Percentiles rank a stretch among this genome's conserved stretches.
phyloP scores from a whole-genome alignment of 2,888 invertebrate genomes.

The Hypsopygia costalis region DNA sequence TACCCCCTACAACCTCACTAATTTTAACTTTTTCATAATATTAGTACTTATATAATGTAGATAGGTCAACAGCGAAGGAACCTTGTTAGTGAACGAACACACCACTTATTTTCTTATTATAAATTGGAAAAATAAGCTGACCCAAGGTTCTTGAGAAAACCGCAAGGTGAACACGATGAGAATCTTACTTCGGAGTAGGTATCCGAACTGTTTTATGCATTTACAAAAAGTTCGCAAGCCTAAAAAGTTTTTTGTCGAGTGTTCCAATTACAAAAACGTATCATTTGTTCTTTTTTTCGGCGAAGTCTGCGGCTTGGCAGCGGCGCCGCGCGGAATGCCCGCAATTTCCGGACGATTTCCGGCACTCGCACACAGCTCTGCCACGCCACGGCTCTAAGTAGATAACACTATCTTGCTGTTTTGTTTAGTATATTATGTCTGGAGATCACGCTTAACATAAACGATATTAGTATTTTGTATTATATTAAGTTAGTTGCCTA shows the following conservation, averaged over 20 bases:
- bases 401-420: slow-evolving; percentile 37
- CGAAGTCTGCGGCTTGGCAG: slow-evolving; percentile 51
- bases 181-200: slow-evolving; percentile 8
- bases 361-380: slow-evolving; percentile 55
- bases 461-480: slow-evolving; percentile 1
- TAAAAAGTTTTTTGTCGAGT: slow-evolving; percentile 19
- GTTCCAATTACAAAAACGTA: slow-evolving; percentile 32
- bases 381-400: slow-evolving; percentile 38
- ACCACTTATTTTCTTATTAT: neutral
- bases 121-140: slow-evolving; percentile 21
- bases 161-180: slow-evolving; percentile 14
- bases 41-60: slow-evolving; percentile 34
- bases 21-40: too few relatives aligned
- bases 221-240: slow-evolving; percentile 5
- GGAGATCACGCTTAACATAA: slow-evolving; percentile 11
- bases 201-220: slow-evolving; percentile 9
- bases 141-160: slow-evolving; percentile 18
- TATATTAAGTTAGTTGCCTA: too few relatives aligned
- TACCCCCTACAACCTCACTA: too few relatives aligned
- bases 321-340: slow-evolving; percentile 71
- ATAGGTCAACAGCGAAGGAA: slow-evolving; percentile 30
- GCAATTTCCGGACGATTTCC: slow-evolving; percentile 79
- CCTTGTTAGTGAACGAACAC: slow-evolving; percentile 12
- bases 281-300: slow-evolving; percentile 47
- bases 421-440: neutral